Evolutionary conservation across 2,797 vertebrate species (phyloP).

Genomic region (Scolopax bukidnonensis): DNA sequence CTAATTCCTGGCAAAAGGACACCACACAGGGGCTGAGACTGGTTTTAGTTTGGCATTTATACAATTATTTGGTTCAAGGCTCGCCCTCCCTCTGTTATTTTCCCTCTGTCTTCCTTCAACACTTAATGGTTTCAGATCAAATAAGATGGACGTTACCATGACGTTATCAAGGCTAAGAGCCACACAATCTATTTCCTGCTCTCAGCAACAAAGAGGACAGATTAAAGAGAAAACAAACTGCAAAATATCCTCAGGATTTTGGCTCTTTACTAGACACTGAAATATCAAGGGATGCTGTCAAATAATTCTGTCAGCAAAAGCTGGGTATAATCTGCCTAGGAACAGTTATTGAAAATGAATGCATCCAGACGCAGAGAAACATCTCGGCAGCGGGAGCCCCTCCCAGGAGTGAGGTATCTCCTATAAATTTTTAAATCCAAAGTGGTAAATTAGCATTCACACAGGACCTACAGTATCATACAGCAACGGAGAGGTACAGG

Average conservation of each 20-base stretch:
- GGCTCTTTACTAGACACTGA: neutral
- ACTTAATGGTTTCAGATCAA: neutral
- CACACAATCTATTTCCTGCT: conserved; percentile 5
- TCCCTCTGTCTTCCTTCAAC: neutral
- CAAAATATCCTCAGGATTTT: neutral
- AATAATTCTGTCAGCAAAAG: conserved; percentile 18
- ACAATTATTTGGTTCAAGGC: neutral
- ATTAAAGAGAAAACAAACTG: conserved; percentile 33
- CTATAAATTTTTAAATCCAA: neutral
- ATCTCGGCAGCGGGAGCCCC: neutral
- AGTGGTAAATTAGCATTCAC: neutral
- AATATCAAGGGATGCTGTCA: conserved; percentile 47
- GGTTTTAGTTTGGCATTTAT: neutral
- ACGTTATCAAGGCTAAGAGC: conserved; percentile 34
- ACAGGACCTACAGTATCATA: neutral
- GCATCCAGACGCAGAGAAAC: neutral
- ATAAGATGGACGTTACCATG: neutral
- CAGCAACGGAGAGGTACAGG: neutral
- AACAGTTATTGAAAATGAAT: neutral
- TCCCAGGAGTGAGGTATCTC: neutral
- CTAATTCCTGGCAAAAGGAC: neutral
- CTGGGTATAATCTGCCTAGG: neutral
- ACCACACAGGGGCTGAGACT: neutral
- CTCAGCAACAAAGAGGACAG: neutral
- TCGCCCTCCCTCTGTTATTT: conserved; percentile 2